These are phyloP conservation scores for Heteronetta atricapilla DNA, from an alignment of 2,113 vertebrate species.

Conservation along the genomic window DNA sequence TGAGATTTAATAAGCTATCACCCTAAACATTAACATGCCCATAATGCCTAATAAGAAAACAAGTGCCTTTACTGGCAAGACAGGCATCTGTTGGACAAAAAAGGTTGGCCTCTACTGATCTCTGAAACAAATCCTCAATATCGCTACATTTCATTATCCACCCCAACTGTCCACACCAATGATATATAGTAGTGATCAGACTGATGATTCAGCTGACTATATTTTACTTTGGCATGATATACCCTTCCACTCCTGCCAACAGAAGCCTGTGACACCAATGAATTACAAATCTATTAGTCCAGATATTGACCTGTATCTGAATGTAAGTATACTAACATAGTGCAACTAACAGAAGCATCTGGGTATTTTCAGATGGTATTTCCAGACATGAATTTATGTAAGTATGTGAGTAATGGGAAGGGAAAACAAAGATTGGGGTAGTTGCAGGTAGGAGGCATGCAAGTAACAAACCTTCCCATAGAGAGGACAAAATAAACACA, in stretches of 20 bases:
- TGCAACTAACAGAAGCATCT: background rate
- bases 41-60: background rate
- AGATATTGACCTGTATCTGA: background rate
- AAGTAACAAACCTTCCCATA: background rate
- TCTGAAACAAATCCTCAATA: background rate
- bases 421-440: background rate
- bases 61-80: background rate
- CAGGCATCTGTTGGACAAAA: background rate
- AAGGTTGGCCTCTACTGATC: background rate
- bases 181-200: background rate
- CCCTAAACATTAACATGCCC: background rate
- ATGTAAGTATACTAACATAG: background rate
- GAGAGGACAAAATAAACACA: background rate
- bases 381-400: background rate
- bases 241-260: background rate
- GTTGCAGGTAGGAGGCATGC: background rate
- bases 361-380: background rate
- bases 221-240: background rate
- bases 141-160: background rate
- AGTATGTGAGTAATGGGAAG: background rate
- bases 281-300: background rate
- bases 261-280: background rate
- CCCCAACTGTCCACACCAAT: background rate
- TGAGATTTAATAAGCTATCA: background rate
- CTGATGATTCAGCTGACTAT: fast-evolving